Conservation (phyloP, 64 coral and sea anemone genomes). For the Cladopsammia gracilis region DNA sequence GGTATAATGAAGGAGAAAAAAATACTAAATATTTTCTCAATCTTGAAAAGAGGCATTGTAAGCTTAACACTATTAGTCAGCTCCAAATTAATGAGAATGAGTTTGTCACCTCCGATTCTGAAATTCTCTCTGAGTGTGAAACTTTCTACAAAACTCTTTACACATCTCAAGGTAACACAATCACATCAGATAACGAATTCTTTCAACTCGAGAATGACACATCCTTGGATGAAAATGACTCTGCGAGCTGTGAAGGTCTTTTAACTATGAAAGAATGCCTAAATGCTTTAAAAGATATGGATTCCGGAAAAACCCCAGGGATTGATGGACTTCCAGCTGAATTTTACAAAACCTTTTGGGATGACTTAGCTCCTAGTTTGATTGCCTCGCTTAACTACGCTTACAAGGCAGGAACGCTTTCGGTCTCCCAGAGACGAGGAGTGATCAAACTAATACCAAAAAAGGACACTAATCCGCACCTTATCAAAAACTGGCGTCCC, state of each 20-base stretch:
- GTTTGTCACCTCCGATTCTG: slow-evolving; percentile 7
- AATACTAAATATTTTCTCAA: slow-evolving; percentile 56
- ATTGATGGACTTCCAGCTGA: not conserved
- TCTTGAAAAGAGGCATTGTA: slow-evolving; percentile 44
- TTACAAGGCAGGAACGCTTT: not conserved
- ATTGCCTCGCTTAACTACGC: not conserved
- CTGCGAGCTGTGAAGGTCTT: too few species aligned
- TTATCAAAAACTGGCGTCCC: too few species aligned
- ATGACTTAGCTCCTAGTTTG: not conserved
- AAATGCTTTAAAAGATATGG: not conserved
- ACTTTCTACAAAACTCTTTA: slow-evolving; percentile 16
- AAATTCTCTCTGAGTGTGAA: slow-evolving; percentile 23
- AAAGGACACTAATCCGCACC: not conserved
- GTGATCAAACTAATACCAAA: not conserved
- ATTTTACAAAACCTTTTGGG: not conserved
- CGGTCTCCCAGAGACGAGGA: not conserved
- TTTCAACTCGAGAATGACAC: too few species aligned
- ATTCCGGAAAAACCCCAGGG: not conserved
- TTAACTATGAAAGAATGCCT: not conserved
- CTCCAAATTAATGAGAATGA: slow-evolving; percentile 9
- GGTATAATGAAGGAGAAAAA: slow-evolving; percentile 51
- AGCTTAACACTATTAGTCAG: slow-evolving; percentile 9
- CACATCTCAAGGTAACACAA: not conserved
- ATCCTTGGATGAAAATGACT: too few species aligned
- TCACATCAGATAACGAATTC: too few species aligned